Conservation (phyloP, 92 coral and sea anemone species). For the Hydrozoanthus gracilis region DNA sequence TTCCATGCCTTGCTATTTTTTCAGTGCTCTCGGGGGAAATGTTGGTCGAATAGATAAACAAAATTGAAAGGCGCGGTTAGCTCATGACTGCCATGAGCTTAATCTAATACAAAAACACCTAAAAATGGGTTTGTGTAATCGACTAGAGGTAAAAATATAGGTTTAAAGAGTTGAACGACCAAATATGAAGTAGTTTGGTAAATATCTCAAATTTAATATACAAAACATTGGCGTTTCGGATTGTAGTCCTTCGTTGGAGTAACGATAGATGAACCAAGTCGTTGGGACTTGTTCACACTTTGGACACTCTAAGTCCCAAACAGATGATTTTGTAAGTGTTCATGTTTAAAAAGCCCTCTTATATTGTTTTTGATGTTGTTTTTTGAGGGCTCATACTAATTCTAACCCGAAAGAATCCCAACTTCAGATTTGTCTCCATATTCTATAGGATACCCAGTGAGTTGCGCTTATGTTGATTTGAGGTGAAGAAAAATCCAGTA, state of each 20-base stretch:
- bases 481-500: background rate
- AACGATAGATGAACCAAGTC: background rate
- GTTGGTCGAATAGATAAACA: too few relatives aligned
- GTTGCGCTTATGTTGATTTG: too few relatives aligned
- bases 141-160: background rate
- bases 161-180: background rate
- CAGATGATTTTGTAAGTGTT: background rate
- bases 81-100: background rate
- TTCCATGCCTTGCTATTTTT: too few relatives aligned
- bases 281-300: background rate
- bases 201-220: background rate
- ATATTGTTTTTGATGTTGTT: background rate
- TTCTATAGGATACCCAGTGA: background rate
- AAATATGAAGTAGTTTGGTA: background rate
- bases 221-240: background rate
- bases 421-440: background rate
- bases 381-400: background rate
- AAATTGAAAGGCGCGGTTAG: too few relatives aligned
- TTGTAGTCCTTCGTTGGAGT: background rate
- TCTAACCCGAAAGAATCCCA: background rate
- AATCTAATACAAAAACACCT: background rate
- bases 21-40: too few relatives aligned
- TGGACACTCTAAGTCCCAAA: conserved; percentile 5
- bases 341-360: background rate
- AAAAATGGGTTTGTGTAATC: background rate